Evolutionary conservation across 2,113 vertebrate genomes (phyloP).

Genomic region (Leucopternis melanops): DNA sequence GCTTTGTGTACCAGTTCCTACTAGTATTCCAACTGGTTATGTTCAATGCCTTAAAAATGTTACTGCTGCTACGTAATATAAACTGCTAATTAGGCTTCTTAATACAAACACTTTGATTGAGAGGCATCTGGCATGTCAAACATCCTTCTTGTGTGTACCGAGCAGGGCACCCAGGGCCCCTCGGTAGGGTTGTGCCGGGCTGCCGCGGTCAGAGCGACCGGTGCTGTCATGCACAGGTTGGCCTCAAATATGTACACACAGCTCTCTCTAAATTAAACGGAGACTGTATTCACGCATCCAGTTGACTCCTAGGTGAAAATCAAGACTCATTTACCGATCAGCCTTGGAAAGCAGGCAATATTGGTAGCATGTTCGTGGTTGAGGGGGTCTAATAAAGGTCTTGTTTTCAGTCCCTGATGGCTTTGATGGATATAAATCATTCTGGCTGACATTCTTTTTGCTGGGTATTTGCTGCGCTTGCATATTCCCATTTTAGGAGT

Average conservation of each 20-base stretch:
- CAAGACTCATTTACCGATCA: neutral
- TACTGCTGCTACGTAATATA: neutral
- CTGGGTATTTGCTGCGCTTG: neutral
- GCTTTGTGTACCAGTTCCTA: neutral
- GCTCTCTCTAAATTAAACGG: neutral
- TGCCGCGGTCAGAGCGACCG: accelerated
- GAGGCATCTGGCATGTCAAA: neutral
- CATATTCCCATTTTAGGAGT: neutral
- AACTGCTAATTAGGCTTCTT: neutral
- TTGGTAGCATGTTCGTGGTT: accelerated
- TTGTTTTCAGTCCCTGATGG: neutral
- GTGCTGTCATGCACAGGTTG: accelerated
- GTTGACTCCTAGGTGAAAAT: neutral
- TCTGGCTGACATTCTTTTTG: neutral
- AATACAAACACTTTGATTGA: neutral
- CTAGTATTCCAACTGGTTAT: neutral
- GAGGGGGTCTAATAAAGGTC: neutral
- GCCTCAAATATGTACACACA: accelerated
- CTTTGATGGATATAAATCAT: neutral
- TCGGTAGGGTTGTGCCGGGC: accelerated
- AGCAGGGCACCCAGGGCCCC: neutral
- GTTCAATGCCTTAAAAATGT: neutral
- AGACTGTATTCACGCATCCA: neutral
- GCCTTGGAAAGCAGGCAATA: neutral
- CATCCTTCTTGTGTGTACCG: accelerated